phyloP scores from a whole-genome alignment of 2,797 vertebrate genomes.

The Pseudochromis fuscus region DNA sequence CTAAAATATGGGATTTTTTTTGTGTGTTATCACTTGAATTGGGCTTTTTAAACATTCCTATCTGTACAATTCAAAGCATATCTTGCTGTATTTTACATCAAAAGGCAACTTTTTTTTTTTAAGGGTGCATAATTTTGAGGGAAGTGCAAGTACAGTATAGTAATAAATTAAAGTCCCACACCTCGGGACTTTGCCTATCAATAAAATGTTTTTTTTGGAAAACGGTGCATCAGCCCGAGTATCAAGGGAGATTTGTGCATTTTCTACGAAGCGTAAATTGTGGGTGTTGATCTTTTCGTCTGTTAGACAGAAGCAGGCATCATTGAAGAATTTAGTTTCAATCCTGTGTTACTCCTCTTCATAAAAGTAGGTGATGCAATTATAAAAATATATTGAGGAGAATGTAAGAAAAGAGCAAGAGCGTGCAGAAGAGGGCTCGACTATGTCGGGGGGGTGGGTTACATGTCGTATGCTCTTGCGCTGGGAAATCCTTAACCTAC shows the following conservation, averaged over 20 bases:
- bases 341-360: slow-evolving; percentile 20
- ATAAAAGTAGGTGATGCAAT: slow-evolving; percentile 16
- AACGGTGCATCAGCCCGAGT: slow-evolving; percentile 35
- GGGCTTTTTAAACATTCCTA: slow-evolving; percentile 70
- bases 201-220: slow-evolving; percentile 41
- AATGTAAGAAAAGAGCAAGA: slow-evolving; percentile 12
- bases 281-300: slow-evolving; percentile 14
- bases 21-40: slow-evolving; percentile 49
- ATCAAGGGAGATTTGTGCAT: slow-evolving; percentile 28
- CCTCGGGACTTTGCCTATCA: slow-evolving; percentile 47
- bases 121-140: slow-evolving; percentile 74
- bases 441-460: not conserved
- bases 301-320: slow-evolving; percentile 53
- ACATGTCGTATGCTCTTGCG: not conserved
- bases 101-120: slow-evolving; percentile 83
- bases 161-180: slow-evolving; percentile 55
- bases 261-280: slow-evolving; percentile 12
- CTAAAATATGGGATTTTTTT: slow-evolving; percentile 41
- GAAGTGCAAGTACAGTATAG: slow-evolving; percentile 70
- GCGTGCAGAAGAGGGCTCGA: not conserved
- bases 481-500: slow-evolving; percentile 15
- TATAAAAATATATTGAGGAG: slow-evolving; percentile 14
- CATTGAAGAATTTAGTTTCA: slow-evolving; percentile 34
- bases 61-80: slow-evolving; percentile 77
- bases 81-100: slow-evolving; percentile 77